A percentile compares a stretch with the other conserved stretches of the same genome.
phyloP scores from a whole-genome alignment of 2,888 invertebrate genomes.

The Lathronympha strigana region DNA sequence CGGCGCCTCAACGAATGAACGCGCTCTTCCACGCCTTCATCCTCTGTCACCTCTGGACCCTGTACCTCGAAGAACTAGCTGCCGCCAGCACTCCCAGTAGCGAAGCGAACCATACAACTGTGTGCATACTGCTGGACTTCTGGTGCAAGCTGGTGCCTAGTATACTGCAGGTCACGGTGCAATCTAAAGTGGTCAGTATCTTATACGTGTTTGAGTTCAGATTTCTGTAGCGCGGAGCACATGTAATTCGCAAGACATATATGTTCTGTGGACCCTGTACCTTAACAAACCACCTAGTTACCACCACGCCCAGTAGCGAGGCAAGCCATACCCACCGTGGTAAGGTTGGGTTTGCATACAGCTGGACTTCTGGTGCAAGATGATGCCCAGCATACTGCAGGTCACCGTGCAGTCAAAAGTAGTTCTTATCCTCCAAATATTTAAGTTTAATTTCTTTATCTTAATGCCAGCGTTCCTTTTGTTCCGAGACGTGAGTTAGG shows the following conservation, averaged over 20 bases:
- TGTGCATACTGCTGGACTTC: constrained; percentile 96
- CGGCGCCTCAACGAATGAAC: constrained; percentile 92
- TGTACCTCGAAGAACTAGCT: constrained; percentile 97
- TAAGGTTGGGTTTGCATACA: constrained; percentile 92
- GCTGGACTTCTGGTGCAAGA: constrained; percentile 99
- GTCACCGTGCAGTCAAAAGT: constrained; percentile 91
- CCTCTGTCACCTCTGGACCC: constrained; percentile 99
- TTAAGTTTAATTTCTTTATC: too few relatives aligned
- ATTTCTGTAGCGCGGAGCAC: too few relatives aligned
- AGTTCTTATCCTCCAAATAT: constrained; percentile 83
- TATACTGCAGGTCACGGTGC: constrained; percentile 92
- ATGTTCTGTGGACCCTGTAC: constrained; percentile 97
- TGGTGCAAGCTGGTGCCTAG: constrained; percentile 99
- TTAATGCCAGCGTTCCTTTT: too few relatives aligned
- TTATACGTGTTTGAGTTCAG: background rate
- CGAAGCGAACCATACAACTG: constrained; percentile 89
- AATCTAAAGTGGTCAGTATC: constrained; percentile 89
- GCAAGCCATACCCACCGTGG: constrained; percentile 89
- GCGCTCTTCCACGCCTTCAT: constrained; percentile 98
- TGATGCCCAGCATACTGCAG: constrained; percentile 97
- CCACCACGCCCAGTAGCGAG: constrained; percentile 87
- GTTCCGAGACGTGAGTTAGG: too few relatives aligned
- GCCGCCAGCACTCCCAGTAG: constrained; percentile 86
- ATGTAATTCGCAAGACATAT: too few relatives aligned
- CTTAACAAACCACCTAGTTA: constrained; percentile 92